These are phyloP conservation scores for Argopecten irradians DNA, from an alignment of 1,140 invertebrate genomes.

Conservation along the genomic window DNA sequence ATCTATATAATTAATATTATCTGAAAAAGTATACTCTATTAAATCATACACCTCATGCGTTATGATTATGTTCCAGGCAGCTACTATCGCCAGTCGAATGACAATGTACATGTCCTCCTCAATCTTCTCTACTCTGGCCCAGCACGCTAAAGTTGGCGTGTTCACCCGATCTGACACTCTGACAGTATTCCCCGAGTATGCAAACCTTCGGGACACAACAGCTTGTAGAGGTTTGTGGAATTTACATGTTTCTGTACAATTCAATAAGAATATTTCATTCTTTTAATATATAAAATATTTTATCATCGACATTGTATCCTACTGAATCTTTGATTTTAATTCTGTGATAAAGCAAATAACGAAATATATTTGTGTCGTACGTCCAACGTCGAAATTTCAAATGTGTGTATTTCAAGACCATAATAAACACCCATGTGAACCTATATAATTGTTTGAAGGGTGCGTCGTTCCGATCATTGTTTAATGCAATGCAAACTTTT, in stretches of 20 bases:
- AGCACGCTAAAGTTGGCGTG: slow-evolving; percentile 40
- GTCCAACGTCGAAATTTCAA: background rate
- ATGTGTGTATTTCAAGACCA: background rate
- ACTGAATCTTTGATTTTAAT: too few relatives aligned
- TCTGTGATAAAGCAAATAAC: too few relatives aligned
- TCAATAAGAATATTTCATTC: too few relatives aligned
- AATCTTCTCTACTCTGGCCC: slow-evolving; percentile 46
- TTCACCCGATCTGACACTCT: slow-evolving; percentile 46
- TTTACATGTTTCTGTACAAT: background rate
- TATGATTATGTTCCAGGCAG: slow-evolving; percentile 43
- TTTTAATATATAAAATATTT: too few relatives aligned
- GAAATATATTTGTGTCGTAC: background rate
- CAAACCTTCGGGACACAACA: slow-evolving; percentile 36
- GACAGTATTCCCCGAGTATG: slow-evolving; percentile 55
- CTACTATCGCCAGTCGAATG: slow-evolving; percentile 47
- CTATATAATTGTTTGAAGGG: too few relatives aligned
- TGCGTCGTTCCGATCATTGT: too few relatives aligned
- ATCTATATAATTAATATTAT: too few relatives aligned
- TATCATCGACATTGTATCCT: too few relatives aligned
- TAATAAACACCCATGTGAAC: too few relatives aligned
- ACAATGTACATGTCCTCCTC: slow-evolving; percentile 45
- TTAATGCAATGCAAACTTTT: too few relatives aligned
- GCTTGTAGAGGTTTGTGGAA: slow-evolving; percentile 34
- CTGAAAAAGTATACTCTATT: too few relatives aligned
- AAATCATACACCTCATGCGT: too few relatives aligned